Percentiles rank a stretch among this genome's conserved stretches.
These are phyloP conservation scores for Theristicus caerulescens DNA, from an alignment of 2,113 vertebrate genomes.

Conservation along the genomic window DNA sequence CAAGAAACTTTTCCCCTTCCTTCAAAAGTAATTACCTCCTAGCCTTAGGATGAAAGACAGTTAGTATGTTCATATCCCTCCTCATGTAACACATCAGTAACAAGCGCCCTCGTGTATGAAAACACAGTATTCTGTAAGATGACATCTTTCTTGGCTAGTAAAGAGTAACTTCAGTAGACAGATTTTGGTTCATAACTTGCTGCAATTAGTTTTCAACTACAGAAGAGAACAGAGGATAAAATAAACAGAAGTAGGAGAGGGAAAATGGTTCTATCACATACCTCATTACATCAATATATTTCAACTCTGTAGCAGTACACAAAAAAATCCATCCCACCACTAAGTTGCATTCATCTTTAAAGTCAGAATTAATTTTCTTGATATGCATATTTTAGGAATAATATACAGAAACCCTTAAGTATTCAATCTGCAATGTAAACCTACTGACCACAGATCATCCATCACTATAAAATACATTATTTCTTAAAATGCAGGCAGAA, in stretches of 20 bases:
- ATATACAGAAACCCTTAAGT: not conserved
- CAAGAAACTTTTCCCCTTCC: not conserved
- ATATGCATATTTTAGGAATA: not conserved
- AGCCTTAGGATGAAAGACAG: not conserved
- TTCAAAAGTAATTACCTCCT: not conserved
- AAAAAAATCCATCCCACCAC: not conserved
- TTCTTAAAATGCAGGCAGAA: not conserved
- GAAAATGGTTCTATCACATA: not conserved
- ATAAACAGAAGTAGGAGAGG: accelerated
- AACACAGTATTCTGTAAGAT: not conserved
- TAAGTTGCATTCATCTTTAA: not conserved
- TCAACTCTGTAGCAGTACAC: not conserved
- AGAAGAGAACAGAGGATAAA: not conserved
- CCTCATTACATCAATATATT: not conserved
- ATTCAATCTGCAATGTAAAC: not conserved
- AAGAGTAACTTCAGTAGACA: not conserved
- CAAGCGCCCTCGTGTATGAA: not conserved
- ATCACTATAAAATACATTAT: not conserved
- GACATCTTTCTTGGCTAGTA: not conserved
- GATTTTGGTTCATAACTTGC: not conserved
- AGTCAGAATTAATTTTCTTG: constrained; percentile 12
- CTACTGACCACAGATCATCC: not conserved
- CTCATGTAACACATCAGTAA: not conserved
- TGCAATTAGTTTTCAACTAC: not conserved
- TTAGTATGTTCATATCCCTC: not conserved